Conservation (phyloP, 2,797 vertebrate genomes). For the Platalea minor region DNA sequence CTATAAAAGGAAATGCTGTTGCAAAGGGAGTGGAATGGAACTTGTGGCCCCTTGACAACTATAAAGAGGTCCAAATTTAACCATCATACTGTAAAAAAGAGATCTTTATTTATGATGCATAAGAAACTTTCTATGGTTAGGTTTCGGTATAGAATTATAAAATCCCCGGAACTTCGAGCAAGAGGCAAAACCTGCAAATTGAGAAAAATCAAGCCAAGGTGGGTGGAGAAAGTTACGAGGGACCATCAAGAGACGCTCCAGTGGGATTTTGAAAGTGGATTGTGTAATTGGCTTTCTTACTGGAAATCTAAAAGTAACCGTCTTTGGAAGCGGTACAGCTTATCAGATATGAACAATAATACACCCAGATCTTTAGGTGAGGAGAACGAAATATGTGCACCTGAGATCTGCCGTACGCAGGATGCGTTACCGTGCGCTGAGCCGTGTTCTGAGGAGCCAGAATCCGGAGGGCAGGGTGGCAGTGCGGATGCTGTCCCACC, state of each 20-base stretch:
- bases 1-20: conserved; percentile 71
- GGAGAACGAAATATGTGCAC: conserved; percentile 29
- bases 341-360: conserved; percentile 78
- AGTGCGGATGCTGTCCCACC: neutral
- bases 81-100: conserved; percentile 73
- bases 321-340: conserved; percentile 40
- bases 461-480: conserved; percentile 44
- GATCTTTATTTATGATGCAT: conserved; percentile 80
- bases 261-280: conserved; percentile 48
- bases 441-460: conserved; percentile 19
- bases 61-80: conserved; percentile 71
- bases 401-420: conserved; percentile 47
- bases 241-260: conserved; percentile 63
- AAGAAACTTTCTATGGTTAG: conserved; percentile 80
- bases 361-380: conserved; percentile 43
- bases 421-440: conserved; percentile 29
- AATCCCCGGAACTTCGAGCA: conserved; percentile 72
- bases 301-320: conserved; percentile 62
- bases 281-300: conserved; percentile 50
- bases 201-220: conserved; percentile 71
- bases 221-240: conserved; percentile 70
- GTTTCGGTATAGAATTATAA: conserved; percentile 75
- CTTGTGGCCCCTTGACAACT: conserved; percentile 64
- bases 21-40: conserved; percentile 69
- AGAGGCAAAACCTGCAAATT: conserved; percentile 73